A percentile compares a stretch with the other conserved stretches of the same genome.
Conservation (phyloP, 2,113 vertebrate species). For the Rattus norvegicus region GRCr8 NC_086020.1:22175001-22175500, state of each 20-base stretch:
- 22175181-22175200: conserved; percentile 33
- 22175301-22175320: background rate
- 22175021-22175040: conserved; percentile 38
- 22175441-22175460: background rate
- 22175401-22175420: background rate
- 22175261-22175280: background rate
- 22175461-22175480: background rate
- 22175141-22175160: conserved; percentile 23
- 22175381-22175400: background rate
- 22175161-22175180: background rate
- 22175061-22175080: conserved; percentile 36
- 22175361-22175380: background rate
- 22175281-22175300: background rate
- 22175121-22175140: background rate
- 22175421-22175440: background rate
- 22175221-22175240: background rate
- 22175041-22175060: conserved; percentile 21
- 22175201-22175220: background rate
- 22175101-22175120: background rate
- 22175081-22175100: conserved; percentile 20
- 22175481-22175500: background rate
- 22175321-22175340: background rate
- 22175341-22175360: too few relatives aligned
- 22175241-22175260: conserved; percentile 17
- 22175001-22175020: background rate